phyloP scores from a whole-genome alignment of 2,113 vertebrate species.

The Grallaria varia region DNA sequence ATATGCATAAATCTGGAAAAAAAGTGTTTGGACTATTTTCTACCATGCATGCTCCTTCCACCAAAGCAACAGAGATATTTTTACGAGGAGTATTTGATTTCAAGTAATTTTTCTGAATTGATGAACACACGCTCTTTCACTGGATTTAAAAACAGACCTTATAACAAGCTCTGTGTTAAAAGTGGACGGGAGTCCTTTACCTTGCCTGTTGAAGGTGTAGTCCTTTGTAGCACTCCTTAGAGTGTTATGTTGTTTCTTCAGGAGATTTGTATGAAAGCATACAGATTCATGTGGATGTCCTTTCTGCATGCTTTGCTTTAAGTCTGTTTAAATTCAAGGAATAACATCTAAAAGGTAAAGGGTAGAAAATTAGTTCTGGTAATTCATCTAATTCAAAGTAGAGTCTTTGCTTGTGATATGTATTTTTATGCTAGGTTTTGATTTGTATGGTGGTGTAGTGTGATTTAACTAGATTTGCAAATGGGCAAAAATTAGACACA shows the following conservation, averaged over 20 bases:
- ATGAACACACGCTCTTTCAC: not conserved
- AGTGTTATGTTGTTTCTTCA: not conserved
- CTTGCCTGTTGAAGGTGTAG: not conserved
- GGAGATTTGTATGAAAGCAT: not conserved
- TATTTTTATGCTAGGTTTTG: not conserved
- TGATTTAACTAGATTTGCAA: not conserved
- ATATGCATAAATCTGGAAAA: not conserved
- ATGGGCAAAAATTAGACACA: not conserved
- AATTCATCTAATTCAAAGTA: not conserved
- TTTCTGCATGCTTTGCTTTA: not conserved
- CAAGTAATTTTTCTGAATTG: not conserved
- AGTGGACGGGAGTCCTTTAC: not conserved
- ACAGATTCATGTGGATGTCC: not conserved
- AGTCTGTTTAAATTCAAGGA: not conserved
- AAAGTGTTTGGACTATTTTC: not conserved
- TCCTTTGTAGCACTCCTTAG: not conserved
- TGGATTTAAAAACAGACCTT: not conserved
- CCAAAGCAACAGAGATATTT: not conserved
- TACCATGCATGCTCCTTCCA: not conserved
- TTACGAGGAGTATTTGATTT: not conserved
- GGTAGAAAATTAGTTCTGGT: not conserved
- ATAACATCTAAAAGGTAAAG: not conserved
- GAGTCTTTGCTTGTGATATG: not conserved
- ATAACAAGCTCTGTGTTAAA: not conserved
- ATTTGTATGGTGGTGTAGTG: not conserved